Base-by-base conservation (phyloP, 2,888 invertebrate species). In the Pseudococcus longispinus region DNA sequence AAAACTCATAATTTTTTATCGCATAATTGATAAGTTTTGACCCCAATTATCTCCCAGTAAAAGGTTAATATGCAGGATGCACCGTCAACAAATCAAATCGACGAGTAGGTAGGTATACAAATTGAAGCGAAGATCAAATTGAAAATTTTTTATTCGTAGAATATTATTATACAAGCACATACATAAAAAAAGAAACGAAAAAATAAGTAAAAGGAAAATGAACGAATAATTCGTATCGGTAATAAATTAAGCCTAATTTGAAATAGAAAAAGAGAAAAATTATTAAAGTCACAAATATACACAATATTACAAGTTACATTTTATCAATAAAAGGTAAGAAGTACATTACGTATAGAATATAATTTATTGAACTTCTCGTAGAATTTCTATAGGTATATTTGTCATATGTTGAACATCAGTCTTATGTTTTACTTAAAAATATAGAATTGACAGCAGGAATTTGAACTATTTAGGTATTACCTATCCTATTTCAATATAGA, bases 361-460 rank as follows among this genome's bases (percentile, higher is more conserved):
- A 37, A 42, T 80, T 70, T 29, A 26, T 18, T 29, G 70, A 29
- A 70, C 29, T 70, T 70, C 20, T 42, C n/a, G 42, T 23, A 80
- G 20, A 80, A 80, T 42, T 80, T 13, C 77, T 80, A 42, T 11
- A 11, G 18, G 20, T 51, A n/a, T 23, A 80, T 80, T 77, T 42
- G 42, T 80, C 77, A 42, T 80, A 42, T 42, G 32, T 80, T 80
- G 42, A 80, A 80, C 37, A 80, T 80, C 77, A 80, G 77, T 80
- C 77, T 80, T 80, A 80, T 80, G 42, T 80, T 80, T 80, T 42
- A 42, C 77, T 80, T 80, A 80, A 18, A 80, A 80, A 80, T 20
- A 80, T 80, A 80, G 9, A 60, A 80, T 80, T 42, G 77, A 80
- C 77, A 23, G 42, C 2, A 42, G 42, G 20, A 80, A 9, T 80